Percentiles rank a stretch among this genome's conserved stretches.
Conservation (phyloP, 2,113 vertebrate genomes). For the Lipotes vexillifer region DNA sequence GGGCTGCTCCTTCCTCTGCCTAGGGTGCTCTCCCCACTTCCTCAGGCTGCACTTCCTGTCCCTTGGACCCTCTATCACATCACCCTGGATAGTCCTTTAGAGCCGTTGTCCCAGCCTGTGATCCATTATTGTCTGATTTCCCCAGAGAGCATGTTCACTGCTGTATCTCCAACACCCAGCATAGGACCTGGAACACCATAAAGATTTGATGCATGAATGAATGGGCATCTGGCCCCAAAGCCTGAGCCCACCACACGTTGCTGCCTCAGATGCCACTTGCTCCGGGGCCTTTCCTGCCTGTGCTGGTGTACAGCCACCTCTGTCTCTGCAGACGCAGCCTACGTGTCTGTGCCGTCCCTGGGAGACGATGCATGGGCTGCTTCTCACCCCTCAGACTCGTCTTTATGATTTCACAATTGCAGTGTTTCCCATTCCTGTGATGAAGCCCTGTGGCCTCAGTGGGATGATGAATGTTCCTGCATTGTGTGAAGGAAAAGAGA, state of each 20-base stretch:
- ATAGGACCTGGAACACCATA: neutral
- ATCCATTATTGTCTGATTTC: neutral
- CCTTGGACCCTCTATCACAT: too few species aligned
- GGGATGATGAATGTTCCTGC: neutral
- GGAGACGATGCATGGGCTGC: neutral
- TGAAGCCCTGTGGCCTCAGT: neutral
- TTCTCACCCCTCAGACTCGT: neutral
- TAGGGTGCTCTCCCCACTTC: too few species aligned
- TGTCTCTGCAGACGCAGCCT: neutral
- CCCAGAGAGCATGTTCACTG: neutral
- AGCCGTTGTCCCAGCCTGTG: too few species aligned
- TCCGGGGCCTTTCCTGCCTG: neutral
- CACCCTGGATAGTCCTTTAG: neutral
- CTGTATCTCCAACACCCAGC: neutral
- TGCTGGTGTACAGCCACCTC: neutral
- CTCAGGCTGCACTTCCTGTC: neutral
- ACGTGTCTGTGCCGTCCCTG: neutral
- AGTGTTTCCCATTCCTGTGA: neutral
- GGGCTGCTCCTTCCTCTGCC: neutral
- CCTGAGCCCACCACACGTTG: accelerated
- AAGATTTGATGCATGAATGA: neutral
- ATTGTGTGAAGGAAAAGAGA: neutral
- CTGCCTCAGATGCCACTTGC: neutral
- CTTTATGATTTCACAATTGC: neutral
- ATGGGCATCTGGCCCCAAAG: neutral